Base-by-base conservation (phyloP, 2,113 vertebrate species). In the Dicentrarchus labrax region DNA sequence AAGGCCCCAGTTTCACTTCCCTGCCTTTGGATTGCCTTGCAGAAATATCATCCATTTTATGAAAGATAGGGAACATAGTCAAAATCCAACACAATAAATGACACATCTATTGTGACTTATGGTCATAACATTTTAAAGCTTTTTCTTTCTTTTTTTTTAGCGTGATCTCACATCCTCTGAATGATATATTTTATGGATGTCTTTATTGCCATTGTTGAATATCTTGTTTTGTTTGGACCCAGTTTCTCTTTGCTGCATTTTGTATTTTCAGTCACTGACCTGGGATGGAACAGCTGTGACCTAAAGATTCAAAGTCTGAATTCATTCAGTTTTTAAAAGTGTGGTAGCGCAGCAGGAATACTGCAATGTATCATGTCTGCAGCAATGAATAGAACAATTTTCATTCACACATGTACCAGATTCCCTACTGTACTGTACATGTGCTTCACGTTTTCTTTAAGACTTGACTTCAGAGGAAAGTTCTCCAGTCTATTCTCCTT, bases 371-470 rank as follows among this genome's bases (percentile, higher is more conserved):
- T 93, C 85, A 93, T 89, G 90, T 93, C 89, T 86, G 85, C 85
- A 60, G 86, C 80, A 82, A 84, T 87, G 86, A 90, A 80, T n/a
- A 84, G 89, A 88, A 83, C 76, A 75, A 85, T 88, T 88, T 89
- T 89, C 83, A 76, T 84, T 93, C 90, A 91, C 93, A 93, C 91
- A 90, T 90, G 89, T 85, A 89, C 79, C 80, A 78, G 70, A 91
- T 92, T 91, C 84, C 90, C 90, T 88, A 86, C 91, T 87, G 86
- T 87, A 92, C 82, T 69, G 73, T 93, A 92, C 91, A 94, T 91
- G 88, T 94, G 92, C 88, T 91, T 92, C 87, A 92, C 69, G 88
- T 94, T 94, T 94, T 91, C 92, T 89, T 90, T 92, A 86, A 88
- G 89, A 92, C 90, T 85, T 68, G 36, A 90, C 91, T 94, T 91